Conservation (phyloP, 1,140 invertebrate species). For the Xylocopa sonorina region DNA sequence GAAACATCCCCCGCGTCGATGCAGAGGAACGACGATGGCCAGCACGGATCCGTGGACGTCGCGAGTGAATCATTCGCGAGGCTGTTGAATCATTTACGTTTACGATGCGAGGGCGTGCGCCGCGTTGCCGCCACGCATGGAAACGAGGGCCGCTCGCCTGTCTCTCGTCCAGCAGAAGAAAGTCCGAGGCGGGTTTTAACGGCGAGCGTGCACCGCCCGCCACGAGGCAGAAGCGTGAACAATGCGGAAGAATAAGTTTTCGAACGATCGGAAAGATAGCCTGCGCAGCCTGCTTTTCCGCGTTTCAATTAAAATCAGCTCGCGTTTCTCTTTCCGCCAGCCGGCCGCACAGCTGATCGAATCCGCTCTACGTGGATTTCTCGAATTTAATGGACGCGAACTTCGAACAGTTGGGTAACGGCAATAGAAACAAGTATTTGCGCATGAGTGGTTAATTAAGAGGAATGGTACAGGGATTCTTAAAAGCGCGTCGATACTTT, state of each 20-base stretch:
- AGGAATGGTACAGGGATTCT: too few species aligned
- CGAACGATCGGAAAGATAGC: background rate
- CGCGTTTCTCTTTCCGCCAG: too few species aligned
- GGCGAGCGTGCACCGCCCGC: slow-evolving; percentile 14
- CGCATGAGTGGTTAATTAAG: too few species aligned
- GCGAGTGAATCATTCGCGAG: slow-evolving; percentile 45
- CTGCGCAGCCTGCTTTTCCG: background rate
- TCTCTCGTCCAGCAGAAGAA: slow-evolving; percentile 38
- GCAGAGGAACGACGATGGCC: background rate
- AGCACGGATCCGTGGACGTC: background rate
- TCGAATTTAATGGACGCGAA: too few species aligned
- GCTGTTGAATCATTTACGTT: slow-evolving; percentile 18
- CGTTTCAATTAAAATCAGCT: slow-evolving; percentile 20
- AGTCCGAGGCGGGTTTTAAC: slow-evolving; percentile 48
- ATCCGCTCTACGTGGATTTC: too few species aligned
- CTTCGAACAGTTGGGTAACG: too few species aligned
- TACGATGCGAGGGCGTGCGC: slow-evolving; percentile 11
- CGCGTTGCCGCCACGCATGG: background rate
- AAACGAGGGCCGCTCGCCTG: slow-evolving; percentile 1
- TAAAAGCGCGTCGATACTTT: background rate
- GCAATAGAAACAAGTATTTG: too few species aligned
- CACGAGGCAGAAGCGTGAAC: slow-evolving; percentile 22
- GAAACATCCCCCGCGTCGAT: background rate
- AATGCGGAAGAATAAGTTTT: slow-evolving; percentile 45
- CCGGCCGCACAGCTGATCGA: too few species aligned